These are phyloP conservation scores for Diarsia rubi DNA, from an alignment of 2,888 invertebrate genomes.

Conservation along the genomic window DNA sequence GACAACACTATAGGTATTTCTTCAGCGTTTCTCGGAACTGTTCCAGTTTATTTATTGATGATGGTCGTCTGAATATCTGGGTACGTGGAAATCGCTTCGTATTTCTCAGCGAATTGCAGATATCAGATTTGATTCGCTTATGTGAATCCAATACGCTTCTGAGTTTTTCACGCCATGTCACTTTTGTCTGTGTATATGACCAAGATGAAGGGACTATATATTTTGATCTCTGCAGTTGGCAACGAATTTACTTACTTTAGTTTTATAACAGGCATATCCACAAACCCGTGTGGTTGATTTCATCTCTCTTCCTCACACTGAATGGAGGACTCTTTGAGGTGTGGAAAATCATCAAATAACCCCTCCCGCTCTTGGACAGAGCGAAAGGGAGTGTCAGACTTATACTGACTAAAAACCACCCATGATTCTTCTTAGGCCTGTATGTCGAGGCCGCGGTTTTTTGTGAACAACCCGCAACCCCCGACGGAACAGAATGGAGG, in stretches of 20 bases:
- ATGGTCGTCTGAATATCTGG: background rate
- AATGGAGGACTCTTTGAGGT: too few species aligned
- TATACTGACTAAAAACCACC: too few species aligned
- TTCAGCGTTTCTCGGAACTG: background rate
- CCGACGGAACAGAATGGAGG: too few species aligned
- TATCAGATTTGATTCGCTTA: too few species aligned
- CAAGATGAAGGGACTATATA: too few species aligned
- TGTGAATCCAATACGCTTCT: background rate
- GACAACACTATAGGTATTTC: background rate
- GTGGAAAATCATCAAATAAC: too few species aligned
- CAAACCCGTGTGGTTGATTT: background rate
- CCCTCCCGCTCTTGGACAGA: too few species aligned
- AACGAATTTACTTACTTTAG: background rate
- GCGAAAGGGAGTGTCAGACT: too few species aligned
- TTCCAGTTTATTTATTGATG: background rate
- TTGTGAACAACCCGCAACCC: too few species aligned
- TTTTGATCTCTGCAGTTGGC: background rate
- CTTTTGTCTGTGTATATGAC: too few species aligned
- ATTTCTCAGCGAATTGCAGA: background rate
- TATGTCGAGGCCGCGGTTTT: too few species aligned
- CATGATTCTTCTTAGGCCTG: too few species aligned
- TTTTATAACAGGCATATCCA: background rate
- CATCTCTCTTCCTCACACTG: background rate
- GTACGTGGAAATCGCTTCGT: background rate
- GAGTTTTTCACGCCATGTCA: background rate